Conservation (phyloP, 2,797 vertebrate species). For the Gallinago nigripennis region DNA sequence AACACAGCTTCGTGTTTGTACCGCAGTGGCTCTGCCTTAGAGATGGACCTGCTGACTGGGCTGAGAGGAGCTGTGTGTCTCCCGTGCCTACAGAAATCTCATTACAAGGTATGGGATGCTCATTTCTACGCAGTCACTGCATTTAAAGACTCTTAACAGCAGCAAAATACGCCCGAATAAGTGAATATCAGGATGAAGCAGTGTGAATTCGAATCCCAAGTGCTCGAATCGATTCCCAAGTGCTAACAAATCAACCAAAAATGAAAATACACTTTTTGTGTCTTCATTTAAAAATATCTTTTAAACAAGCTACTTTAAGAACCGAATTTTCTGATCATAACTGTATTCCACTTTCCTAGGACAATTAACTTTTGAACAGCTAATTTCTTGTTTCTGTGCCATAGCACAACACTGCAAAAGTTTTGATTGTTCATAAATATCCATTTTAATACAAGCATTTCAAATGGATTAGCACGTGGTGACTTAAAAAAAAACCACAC, state of each 20-base stretch:
- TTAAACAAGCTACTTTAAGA: not conserved
- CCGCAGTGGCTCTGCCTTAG: not conserved
- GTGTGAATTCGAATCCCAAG: not conserved
- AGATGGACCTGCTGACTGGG: not conserved
- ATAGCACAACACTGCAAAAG: not conserved
- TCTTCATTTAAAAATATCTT: not conserved
- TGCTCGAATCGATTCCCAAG: not conserved
- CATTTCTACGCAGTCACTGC: not conserved
- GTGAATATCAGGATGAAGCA: not conserved
- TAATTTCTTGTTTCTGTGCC: not conserved
- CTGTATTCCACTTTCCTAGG: not conserved
- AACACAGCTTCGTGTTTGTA: not conserved
- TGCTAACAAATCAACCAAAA: not conserved
- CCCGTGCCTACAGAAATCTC: not conserved
- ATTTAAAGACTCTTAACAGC: not conserved
- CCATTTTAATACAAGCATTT: not conserved
- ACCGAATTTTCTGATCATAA: not conserved
- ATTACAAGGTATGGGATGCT: not conserved
- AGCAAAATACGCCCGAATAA: not conserved
- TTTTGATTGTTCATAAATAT: not conserved
- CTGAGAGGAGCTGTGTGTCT: not conserved
- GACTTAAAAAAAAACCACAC: not conserved
- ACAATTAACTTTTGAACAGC: not conserved
- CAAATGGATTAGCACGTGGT: not conserved
- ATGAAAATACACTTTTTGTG: not conserved